Conservation (phyloP, 2,113 vertebrate species). For the Sinocyclocheilus anshuiensis region DNA sequence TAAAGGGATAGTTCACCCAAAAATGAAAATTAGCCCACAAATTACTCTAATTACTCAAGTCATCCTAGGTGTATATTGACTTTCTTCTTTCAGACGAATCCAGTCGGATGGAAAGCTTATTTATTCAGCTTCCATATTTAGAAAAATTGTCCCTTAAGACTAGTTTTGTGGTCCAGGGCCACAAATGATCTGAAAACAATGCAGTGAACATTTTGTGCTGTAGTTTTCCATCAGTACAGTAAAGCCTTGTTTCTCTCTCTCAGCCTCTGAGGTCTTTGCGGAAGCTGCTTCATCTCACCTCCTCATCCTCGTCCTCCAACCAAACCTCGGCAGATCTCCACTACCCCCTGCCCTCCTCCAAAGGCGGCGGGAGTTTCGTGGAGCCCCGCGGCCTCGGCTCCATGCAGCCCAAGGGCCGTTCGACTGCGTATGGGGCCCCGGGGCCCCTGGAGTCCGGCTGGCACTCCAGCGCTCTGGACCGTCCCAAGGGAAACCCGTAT, state of each 20-base stretch:
- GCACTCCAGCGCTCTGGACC: slow-evolving; percentile 86
- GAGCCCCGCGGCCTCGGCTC: slow-evolving; percentile 88
- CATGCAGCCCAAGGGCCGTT: slow-evolving; percentile 84
- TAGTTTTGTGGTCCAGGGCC: too few relatives aligned
- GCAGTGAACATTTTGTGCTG: too few relatives aligned
- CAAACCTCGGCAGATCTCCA: slow-evolving; percentile 85
- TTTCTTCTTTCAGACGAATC: too few relatives aligned
- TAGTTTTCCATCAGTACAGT: neutral
- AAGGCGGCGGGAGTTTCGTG: slow-evolving; percentile 78
- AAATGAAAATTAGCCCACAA: too few relatives aligned
- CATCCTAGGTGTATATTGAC: too few relatives aligned
- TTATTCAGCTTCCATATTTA: too few relatives aligned
- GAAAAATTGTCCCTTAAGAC: too few relatives aligned
- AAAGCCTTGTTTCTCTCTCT: slow-evolving; percentile 45
- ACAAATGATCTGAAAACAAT: too few relatives aligned
- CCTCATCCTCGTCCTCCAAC: slow-evolving; percentile 81
- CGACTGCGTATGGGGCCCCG: slow-evolving; percentile 82
- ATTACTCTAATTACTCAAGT: too few relatives aligned
- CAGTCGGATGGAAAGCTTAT: fast-evolving
- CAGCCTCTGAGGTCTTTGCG: slow-evolving; percentile 95
- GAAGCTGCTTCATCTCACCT: slow-evolving; percentile 92
- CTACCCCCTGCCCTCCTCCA: slow-evolving; percentile 86
- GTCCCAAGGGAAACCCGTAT: slow-evolving; percentile 88
- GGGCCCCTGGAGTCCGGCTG: slow-evolving; percentile 90
- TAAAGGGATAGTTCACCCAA: too few relatives aligned